Percentiles rank a stretch among this genome's conserved stretches.
Evolutionary conservation across 2,888 invertebrate species (phyloP).

Genomic region (Eristalinus sepulchralis): DNA sequence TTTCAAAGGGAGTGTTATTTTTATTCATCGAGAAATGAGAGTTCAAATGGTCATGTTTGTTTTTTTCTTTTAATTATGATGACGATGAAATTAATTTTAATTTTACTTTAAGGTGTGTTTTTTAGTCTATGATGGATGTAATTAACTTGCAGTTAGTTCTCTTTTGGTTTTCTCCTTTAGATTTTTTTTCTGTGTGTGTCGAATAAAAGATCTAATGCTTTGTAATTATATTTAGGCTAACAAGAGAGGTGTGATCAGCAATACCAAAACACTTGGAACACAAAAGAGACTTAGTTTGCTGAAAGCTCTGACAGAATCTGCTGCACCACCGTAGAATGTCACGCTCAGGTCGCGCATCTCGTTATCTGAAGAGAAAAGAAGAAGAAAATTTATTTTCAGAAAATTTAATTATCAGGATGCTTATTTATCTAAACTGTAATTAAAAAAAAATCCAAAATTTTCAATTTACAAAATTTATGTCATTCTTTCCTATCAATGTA

Average conservation of each 20-base stretch:
- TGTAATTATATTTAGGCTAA: conserved; percentile 30
- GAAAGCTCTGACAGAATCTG: conserved; percentile 45
- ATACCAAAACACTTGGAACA: conserved; percentile 31
- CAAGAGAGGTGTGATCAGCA: conserved; percentile 25
- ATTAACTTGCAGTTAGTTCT: conserved; percentile 31
- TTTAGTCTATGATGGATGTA: conserved; percentile 61
- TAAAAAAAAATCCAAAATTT: no score
- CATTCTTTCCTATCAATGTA: no score
- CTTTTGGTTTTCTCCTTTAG: conserved; percentile 19
- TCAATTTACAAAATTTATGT: no score
- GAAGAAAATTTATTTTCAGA: neutral
- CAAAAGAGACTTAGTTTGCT: conserved; percentile 22
- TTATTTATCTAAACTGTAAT: no score
- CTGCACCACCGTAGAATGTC: conserved; percentile 79
- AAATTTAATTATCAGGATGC: neutral
- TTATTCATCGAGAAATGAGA: conserved; percentile 26
- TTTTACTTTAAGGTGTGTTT: conserved; percentile 26
- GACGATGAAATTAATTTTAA: conserved; percentile 50
- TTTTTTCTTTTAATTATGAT: conserved; percentile 34
- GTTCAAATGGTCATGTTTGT: conserved; percentile 14
- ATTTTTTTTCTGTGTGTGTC: conserved; percentile 21
- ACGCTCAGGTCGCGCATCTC: conserved; percentile 81
- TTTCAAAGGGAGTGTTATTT: conserved; percentile 44
- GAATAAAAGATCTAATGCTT: conserved; percentile 3
- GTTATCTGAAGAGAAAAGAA: conserved; percentile 76